Evolutionary conservation across 1,140 invertebrate species (phyloP), one percentile per base, ranked within the genome.

Genomic region (Anastrepha ludens): DNA sequence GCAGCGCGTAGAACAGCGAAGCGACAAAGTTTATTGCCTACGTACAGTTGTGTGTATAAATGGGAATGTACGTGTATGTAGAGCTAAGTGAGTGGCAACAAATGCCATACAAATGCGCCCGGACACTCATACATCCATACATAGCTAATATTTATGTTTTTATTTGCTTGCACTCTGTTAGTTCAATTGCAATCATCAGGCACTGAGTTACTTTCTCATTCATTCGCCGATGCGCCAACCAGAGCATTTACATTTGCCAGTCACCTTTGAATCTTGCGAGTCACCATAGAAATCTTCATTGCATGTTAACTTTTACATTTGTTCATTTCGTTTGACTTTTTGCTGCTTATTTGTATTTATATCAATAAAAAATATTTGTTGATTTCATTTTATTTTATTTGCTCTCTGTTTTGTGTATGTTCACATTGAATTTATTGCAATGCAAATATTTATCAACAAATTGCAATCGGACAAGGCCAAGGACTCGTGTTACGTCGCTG

Each of bases 401-500:
- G 39, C 17, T 74, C 17, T 17, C 7, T 81, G 74, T 81, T 81
- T 81, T 29, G 17, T 81, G n/a, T 55, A 89, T 90, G 89, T 89
- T 88, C 90, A 88, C 90, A 90, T 88, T 88, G 55, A 89, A 92
- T 92, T 92, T 92, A 92, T 92, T 92, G 90, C 91, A 90, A 92
- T 89, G 91, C 90, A 91, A 92, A 92, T 91, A 90, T 91, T 92
- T 92, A 92, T 92, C 91, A 92, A 92, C 91, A 92, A 92, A 91
- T 92, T 92, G 91, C 91, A 90, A 92, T 92, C 91, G 91, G 44
- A 58, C 58, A 87, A 87, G 86, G 86, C 86, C 86, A 87, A 87
- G 86, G 86, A 74, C 86, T 87, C 55, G 59, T 86, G 85, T 86
- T 86, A 62, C 85, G 85, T 41, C 29, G 74, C 44, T 60, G 29